Evolutionary conservation across 2,888 invertebrate genomes (phyloP).

Genomic region (Agelastica alni): DNA sequence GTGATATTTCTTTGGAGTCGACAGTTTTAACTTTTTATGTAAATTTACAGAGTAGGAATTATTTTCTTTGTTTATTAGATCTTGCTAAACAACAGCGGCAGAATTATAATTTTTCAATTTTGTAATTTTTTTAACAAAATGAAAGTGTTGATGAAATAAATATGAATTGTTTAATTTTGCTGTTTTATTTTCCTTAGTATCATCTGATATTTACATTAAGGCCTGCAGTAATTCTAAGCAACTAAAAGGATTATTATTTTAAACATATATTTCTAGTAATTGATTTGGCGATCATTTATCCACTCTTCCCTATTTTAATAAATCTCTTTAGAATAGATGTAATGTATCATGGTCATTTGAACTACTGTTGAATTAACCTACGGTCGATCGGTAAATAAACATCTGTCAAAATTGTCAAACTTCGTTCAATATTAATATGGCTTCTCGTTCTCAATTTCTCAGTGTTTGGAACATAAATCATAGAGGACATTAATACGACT

Average conservation of each 20-base stretch:
- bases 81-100: slow-evolving; percentile 61
- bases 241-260: no score
- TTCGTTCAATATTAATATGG: slow-evolving; percentile 14
- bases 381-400: slow-evolving; percentile 7
- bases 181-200: slow-evolving; percentile 3
- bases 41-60: slow-evolving; percentile 57
- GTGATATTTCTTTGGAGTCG: slow-evolving; percentile 33
- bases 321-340: neutral
- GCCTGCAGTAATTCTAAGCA: no score
- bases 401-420: slow-evolving; percentile 15
- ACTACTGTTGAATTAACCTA: slow-evolving; percentile 8
- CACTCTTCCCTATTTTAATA: neutral
- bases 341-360: neutral
- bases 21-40: slow-evolving; percentile 52
- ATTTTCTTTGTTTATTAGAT: slow-evolving; percentile 60
- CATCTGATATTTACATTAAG: no score
- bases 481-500: slow-evolving; percentile 18
- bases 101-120: slow-evolving; percentile 59
- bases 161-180: slow-evolving; percentile 20
- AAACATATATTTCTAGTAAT: no score
- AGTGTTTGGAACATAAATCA: slow-evolving; percentile 6
- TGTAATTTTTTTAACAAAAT: slow-evolving; percentile 41
- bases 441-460: no score
- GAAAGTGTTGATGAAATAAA: slow-evolving; percentile 24
- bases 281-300: no score